Evolutionary conservation across 2,888 invertebrate genomes (phyloP).

Genomic region (Odontocerum albicorne): DNA sequence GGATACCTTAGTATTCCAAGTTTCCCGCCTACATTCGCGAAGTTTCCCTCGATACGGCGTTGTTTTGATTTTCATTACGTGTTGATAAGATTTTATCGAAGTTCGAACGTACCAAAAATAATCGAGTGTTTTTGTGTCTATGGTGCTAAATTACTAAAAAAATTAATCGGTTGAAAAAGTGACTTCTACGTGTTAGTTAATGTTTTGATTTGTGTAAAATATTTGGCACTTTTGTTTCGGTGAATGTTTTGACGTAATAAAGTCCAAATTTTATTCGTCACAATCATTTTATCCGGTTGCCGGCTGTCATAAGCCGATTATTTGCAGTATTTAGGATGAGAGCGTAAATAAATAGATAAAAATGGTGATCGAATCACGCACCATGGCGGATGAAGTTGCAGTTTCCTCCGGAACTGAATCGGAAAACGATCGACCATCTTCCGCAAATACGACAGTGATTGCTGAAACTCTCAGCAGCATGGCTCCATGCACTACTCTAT

Average conservation of each 20-base stretch:
- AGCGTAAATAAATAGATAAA: conserved; percentile 7
- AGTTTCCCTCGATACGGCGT: background rate
- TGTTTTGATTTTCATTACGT: conserved; percentile 10
- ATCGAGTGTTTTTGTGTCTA: no score
- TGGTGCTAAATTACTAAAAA: no score
- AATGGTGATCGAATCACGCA: conserved; percentile 15
- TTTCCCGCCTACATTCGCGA: background rate
- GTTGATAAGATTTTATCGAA: no score
- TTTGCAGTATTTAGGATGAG: background rate
- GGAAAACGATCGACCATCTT: conserved; percentile 40
- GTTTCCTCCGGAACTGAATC: conserved; percentile 29
- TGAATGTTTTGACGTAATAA: no score
- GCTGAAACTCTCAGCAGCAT: conserved; percentile 42
- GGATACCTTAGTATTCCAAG: no score
- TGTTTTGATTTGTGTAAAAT: no score
- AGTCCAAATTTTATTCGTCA: no score
- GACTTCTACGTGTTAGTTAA: no score
- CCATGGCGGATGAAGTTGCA: conserved; percentile 29
- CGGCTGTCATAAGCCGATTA: background rate
- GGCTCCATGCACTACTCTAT: conserved; percentile 48
- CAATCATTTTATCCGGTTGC: no score
- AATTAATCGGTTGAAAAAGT: no score
- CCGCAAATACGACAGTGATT: conserved; percentile 40
- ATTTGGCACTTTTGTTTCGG: no score
- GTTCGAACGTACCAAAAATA: no score